Base-by-base conservation (phyloP, 92 coral and sea anemone species). In the Galaxea fascicularis region DNA sequence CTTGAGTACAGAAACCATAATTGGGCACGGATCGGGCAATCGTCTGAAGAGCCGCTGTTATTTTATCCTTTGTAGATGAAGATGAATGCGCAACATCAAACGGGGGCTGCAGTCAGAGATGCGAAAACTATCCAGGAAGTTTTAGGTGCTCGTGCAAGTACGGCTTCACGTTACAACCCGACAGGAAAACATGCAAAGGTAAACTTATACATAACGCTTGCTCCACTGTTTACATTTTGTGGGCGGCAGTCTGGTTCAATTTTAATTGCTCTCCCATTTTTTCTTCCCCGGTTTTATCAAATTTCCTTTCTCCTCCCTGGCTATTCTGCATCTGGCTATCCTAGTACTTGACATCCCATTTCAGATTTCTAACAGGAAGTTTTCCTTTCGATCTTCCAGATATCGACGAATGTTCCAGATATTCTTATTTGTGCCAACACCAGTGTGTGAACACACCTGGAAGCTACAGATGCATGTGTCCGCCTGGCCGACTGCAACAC, bases 371-470 rank as follows among this genome's bases (percentile, higher is more conserved):
- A 26, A 79, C 60, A 17, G 47, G 31, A 39, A 29, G 35, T 4
- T 27, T 7, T 58, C 20, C 10, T 12, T 71, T 80, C 71, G 58
- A 52, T 44, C 71, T 24, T 85, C 2, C 76, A 95, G 98, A 95
- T 72, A 91, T 96, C 59, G 97, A 96, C 78, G 99, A 96, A 77
- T 96, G 99, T 81, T 69, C 93, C 27, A 87, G 91, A 81, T 96
- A 92, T 83, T 80, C 92, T 27, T 91, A 84, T 13, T 88, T 96
- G 63, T 96, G 99, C 85, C 90, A 90, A 71, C 94, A 92, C 79
- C 86, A 83, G 20, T 96, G 99, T 81, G 84, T 91, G 54, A 97
- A 97, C 91, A 94, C 87, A 16, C 98, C 94, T 1, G 99, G 99
- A 46, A 93, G 99, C 18, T 97, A 92, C 88, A 93, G 82, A 66